These are phyloP conservation scores for Agonopterix arenella DNA, from an alignment of 2,888 invertebrate species.

Conservation along the genomic window DNA sequence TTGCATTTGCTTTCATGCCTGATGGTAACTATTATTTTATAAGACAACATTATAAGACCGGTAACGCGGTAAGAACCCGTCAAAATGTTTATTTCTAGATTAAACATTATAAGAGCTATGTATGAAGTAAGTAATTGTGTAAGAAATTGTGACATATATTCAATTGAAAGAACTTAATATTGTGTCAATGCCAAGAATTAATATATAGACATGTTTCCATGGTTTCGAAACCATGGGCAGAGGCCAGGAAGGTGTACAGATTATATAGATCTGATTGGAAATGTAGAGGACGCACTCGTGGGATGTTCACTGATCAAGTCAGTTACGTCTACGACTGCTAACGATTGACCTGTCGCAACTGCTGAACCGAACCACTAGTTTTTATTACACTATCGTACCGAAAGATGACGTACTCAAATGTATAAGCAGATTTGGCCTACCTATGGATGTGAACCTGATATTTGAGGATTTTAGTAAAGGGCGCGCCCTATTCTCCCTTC, in stretches of 20 bases:
- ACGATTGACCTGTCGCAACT: no score
- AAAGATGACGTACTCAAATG: neutral
- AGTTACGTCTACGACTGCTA: neutral
- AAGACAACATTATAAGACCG: no score
- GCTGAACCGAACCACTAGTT: no score
- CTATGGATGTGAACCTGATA: no score
- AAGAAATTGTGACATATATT: neutral
- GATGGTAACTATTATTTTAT: constrained; percentile 44
- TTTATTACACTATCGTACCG: no score
- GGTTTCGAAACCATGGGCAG: neutral
- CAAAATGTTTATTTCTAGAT: no score
- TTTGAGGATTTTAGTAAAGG: no score
- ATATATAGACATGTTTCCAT: neutral
- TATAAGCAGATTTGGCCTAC: neutral
- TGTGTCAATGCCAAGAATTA: neutral
- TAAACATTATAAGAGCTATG: no score
- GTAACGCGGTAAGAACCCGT: no score
- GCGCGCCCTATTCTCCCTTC: no score
- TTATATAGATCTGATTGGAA: neutral
- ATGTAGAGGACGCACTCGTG: no score
- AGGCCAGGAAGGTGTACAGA: neutral
- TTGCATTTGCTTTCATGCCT: constrained; percentile 77
- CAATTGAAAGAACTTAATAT: neutral
- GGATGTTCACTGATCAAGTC: neutral
- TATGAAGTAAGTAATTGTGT: no score